Percentiles rank a stretch among this genome's conserved stretches.
phyloP scores from a whole-genome alignment of 2,113 vertebrate genomes.

The Anarhynchus alexandrinus region DNA sequence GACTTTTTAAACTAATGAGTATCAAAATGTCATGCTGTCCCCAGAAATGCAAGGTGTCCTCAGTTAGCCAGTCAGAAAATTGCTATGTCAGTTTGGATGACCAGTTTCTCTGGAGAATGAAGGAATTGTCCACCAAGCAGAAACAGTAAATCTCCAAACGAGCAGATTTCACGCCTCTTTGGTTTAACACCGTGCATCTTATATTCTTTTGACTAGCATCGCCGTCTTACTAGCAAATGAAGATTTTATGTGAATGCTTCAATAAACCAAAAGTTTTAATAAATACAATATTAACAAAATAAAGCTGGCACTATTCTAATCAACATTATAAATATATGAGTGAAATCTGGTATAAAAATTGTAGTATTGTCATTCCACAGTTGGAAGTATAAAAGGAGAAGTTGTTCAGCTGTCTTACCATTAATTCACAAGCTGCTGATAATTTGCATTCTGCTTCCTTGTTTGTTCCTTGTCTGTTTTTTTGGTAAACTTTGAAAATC shows the following conservation, averaged over 20 bases:
- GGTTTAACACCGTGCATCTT: background rate
- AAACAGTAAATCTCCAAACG: background rate
- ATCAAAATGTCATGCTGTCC: conserved; percentile 23
- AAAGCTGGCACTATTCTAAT: background rate
- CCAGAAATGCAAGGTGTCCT: background rate
- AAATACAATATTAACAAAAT: background rate
- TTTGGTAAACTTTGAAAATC: background rate
- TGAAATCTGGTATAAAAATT: background rate
- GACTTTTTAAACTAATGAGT: conserved; percentile 33
- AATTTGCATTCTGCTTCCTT: background rate
- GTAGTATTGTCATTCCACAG: background rate
- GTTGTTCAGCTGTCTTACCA: background rate
- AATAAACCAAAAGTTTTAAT: background rate
- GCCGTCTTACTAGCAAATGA: background rate
- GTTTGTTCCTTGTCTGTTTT: background rate
- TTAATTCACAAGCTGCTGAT: background rate
- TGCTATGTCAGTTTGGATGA: conserved; percentile 13
- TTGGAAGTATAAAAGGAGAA: background rate
- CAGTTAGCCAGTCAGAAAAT: conserved; percentile 46
- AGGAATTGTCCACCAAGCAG: conserved; percentile 13
- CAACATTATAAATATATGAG: background rate
- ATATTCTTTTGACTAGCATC: background rate
- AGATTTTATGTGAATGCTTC: background rate
- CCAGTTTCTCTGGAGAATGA: background rate
- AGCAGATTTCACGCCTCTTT: background rate